Evolutionary conservation across 2,797 vertebrate genomes (phyloP), one percentile per base, ranked within the genome.

Genomic region (Sardinella longiceps): DNA sequence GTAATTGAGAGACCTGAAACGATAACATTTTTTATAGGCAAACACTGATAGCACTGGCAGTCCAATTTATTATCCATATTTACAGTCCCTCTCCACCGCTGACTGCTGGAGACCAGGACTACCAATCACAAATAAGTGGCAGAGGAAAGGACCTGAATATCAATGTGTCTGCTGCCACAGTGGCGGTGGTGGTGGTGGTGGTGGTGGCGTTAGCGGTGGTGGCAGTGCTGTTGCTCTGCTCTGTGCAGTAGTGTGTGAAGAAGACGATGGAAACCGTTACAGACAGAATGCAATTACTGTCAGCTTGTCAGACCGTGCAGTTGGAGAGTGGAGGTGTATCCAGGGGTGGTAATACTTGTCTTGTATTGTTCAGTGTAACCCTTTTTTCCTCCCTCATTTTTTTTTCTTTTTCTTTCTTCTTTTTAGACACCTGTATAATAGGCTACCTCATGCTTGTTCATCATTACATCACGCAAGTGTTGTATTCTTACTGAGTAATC

Each of bases 41-140:
- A 25, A 60, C 28, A 15, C 66, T 37, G 11, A 33, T 74, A 74
- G 66, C 14, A 74, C 66, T 5, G 3, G 33, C 33, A 39, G 33
- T 37, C 30, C 15, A 74, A 74, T 74, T 20, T 37, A 37, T 14
- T 14, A 70, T 6, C 14, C 30, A 37, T 74, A 74, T 37, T 74
- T 37, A 74, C 56, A 74, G 66, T 37, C 33, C 33, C 18, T 74
- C 33, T 2, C 20, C 30, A 39, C 33, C 66, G 6, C 66, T 3
- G 33, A 3, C 33, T 20, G 5, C 33, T 39, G 14, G 7, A 12
- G 23, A 18, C n/a, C 58, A 28, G 11, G 0, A 74, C 33, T 33
- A 74, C 66, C 66, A 74, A 74, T 74, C 66, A 74, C 66, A 74
- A 74, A 33, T 74, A 74, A 74, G 66, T 74, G 33, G 66, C 15